Evolutionary conservation across 2,888 invertebrate genomes (phyloP).

Genomic region (Leucophora obtusa): DNA sequence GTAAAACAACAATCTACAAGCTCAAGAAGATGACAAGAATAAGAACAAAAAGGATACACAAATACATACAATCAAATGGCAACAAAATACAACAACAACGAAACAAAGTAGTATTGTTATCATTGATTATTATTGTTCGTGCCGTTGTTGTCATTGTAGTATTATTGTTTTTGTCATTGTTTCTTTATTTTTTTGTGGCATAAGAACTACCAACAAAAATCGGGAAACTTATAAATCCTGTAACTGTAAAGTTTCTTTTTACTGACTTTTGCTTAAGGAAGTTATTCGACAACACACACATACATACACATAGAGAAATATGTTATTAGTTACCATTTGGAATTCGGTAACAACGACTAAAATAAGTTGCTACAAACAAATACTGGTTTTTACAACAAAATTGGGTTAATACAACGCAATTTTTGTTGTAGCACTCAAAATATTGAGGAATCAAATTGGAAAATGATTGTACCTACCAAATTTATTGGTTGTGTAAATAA

Average conservation of each 20-base stretch:
- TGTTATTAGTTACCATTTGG: no score
- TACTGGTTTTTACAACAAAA: no score
- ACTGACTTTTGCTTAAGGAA: conserved; percentile 45
- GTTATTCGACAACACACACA: conserved; percentile 4
- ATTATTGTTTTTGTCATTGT: background rate
- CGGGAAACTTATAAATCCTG: conserved; percentile 30
- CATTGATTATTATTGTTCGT: conserved; percentile 22
- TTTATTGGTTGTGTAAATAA: no score
- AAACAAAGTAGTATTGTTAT: conserved; percentile 17
- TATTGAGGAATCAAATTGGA: no score
- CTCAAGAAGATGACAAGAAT: conserved; percentile 1
- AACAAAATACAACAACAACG: conserved; percentile 3
- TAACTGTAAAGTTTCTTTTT: conserved; percentile 12
- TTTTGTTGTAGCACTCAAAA: no score
- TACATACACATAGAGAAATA: background rate
- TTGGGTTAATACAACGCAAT: no score
- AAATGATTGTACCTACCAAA: no score
- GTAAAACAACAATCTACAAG: conserved; percentile 29
- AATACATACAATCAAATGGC: background rate
- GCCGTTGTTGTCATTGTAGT: background rate
- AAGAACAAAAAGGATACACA: conserved; percentile 1
- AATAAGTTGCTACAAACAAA: no score
- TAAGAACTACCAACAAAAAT: conserved; percentile 4
- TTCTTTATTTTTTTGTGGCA: background rate
- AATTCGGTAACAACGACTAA: no score